Percentiles rank a stretch among this genome's conserved stretches.
Conservation (phyloP, 2,113 vertebrate genomes). For the Blennius ocellaris region DNA sequence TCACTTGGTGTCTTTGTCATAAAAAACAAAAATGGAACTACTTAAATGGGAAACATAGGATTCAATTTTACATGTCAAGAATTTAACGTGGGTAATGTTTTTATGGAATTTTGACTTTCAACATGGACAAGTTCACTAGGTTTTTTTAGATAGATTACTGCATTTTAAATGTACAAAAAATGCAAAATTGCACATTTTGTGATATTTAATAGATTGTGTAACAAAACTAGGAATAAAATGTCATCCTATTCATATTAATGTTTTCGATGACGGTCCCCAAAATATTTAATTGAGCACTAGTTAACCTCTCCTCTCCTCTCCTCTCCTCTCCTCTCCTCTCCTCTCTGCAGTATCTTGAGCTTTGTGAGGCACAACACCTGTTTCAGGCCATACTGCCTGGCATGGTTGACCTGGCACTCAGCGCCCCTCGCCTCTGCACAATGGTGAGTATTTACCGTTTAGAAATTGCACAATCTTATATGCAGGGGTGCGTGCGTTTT, state of each 20-base stretch:
- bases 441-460: conserved; percentile 81
- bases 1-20: not conserved
- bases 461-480: not conserved
- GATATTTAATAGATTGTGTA: too few relatives aligned
- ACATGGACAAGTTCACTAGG: too few relatives aligned
- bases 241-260: too few relatives aligned
- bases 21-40: not conserved
- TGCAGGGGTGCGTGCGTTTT: not conserved
- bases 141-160: too few relatives aligned
- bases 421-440: conserved; percentile 91
- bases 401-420: conserved; percentile 91
- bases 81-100: too few relatives aligned
- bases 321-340: conserved; percentile 16
- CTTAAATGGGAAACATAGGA: too few relatives aligned
- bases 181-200: too few relatives aligned
- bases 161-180: too few relatives aligned
- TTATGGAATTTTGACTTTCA: too few relatives aligned
- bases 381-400: conserved; percentile 88
- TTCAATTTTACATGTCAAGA: too few relatives aligned
- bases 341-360: conserved; percentile 86
- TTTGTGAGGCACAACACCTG: conserved; percentile 86
- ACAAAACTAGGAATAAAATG: too few relatives aligned
- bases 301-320: conserved; percentile 2
- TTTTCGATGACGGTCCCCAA: not conserved
- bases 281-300: conserved; percentile 27